phyloP scores from a whole-genome alignment of 2,797 vertebrate species.

The Chiloscyllium punctatum region DNA sequence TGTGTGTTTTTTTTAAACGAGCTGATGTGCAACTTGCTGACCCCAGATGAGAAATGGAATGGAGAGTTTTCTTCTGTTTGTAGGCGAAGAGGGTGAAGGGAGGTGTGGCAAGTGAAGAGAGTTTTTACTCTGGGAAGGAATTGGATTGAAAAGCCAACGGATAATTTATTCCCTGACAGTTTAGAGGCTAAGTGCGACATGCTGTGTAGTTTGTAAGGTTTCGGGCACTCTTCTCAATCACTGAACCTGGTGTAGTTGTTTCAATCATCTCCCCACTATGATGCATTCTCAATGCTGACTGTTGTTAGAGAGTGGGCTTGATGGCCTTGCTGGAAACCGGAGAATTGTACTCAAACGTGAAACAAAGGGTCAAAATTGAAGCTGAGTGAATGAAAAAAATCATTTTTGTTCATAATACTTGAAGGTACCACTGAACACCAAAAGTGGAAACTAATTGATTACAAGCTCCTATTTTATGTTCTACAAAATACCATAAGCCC shows the following conservation, averaged over 20 bases:
- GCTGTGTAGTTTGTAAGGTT: not conserved
- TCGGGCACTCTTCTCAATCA: not conserved
- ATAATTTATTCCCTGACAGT: not conserved
- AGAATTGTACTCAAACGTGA: not conserved
- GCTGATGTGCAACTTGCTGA: not conserved
- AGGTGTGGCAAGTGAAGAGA: not conserved
- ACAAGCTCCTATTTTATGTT: not conserved
- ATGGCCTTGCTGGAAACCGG: not conserved
- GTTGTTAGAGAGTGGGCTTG: not conserved
- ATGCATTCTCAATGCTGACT: not conserved
- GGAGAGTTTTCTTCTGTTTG: not conserved
- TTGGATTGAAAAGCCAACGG: not conserved
- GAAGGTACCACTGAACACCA: not conserved
- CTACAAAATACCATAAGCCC: not conserved
- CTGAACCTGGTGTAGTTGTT: not conserved
- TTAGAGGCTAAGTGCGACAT: not conserved
- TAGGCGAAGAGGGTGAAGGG: not conserved
- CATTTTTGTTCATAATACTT: not conserved
- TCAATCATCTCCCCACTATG: not conserved
- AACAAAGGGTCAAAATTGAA: not conserved
- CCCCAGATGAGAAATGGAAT: not conserved
- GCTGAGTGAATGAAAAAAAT: not conserved
- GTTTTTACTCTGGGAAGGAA: not conserved
- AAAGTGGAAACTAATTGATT: not conserved
- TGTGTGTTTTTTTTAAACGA: not conserved